Base-by-base conservation (phyloP, 2,888 invertebrate genomes). In the Troides oblongomaculatus region DNA sequence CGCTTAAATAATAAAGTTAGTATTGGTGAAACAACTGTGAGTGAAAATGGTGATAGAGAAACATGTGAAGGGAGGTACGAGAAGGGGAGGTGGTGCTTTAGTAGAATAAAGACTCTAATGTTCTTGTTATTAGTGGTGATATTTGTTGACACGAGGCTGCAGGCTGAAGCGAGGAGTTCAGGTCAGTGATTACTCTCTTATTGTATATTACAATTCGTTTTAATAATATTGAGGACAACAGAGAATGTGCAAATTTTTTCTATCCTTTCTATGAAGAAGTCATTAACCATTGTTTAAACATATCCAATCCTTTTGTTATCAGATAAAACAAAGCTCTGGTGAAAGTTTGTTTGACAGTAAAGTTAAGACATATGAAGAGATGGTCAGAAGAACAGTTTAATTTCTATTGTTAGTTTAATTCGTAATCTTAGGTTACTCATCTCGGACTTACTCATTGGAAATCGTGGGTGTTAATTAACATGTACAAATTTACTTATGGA, bases 131-230 rank as follows among this genome's bases (percentile, higher is more conserved):
- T 86, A 83, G 82, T 89, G 80, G 81, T 81, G 75, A 78, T 87
- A 75, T 80, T 86, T 76, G 78, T 86, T 79, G 86, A 88, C 73
- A 79, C 80, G 75, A 81, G 83, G 73, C 76, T 84, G 76, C 80
- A 81, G 68, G 87, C 81, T 43, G 85, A 87, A 71, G 91, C 88
- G 73, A 89, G 90, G 71, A 91, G 86, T 88, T 84, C 91, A 92
- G 92, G 92, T 92, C 67, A 87, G 92, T 81, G 56, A 23, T 53
- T 59, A 10, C 14, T 23, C 8, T 23, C 21, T 66, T 50, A 56
- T 65, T 69, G 64, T 56, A 62, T 36, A 23, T 21, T 23, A 53
- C n/a, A n/a, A 53, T 53, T 53, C 1, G n/a, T 53, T 18, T n/a
- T 53, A 53, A 53, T 18, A 53, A 18, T 8, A 7, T 53, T 18